Percentiles rank a stretch among this genome's conserved stretches.
These are phyloP conservation scores for Lepus timidus DNA, from an alignment of 2,113 vertebrate species.

Conservation along the genomic window DNA sequence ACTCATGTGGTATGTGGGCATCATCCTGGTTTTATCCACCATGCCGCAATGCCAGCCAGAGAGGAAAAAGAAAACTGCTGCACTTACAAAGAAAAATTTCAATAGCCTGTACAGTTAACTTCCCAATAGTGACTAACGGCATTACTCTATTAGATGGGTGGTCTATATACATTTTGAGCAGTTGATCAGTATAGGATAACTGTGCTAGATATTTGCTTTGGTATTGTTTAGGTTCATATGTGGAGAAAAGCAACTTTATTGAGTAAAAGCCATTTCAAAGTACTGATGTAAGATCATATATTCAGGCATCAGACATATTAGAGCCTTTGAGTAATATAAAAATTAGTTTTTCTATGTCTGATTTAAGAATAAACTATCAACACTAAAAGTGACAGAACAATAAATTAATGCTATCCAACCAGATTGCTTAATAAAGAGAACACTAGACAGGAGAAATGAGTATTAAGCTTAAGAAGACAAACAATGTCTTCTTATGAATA, in stretches of 20 bases:
- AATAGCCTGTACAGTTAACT: slow-evolving; percentile 19
- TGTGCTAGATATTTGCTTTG: neutral
- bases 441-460: neutral
- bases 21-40: too few relatives aligned
- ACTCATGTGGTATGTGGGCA: too few relatives aligned
- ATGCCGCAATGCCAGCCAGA: neutral
- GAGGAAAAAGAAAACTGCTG: neutral
- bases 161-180: slow-evolving; percentile 13
- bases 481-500: neutral
- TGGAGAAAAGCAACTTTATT: neutral
- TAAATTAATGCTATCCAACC: neutral
- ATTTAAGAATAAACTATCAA: slow-evolving; percentile 48
- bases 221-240: neutral
- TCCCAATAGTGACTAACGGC: neutral
- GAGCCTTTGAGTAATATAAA: slow-evolving; percentile 6
- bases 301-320: neutral
- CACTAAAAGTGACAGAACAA: slow-evolving; percentile 34
- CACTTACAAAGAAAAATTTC: slow-evolving; percentile 21
- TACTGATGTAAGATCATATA: slow-evolving; percentile 31
- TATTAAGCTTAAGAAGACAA: slow-evolving; percentile 35
- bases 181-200: neutral
- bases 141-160: neutral
- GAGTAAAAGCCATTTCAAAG: slow-evolving; percentile 51
- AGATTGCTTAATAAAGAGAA: neutral
- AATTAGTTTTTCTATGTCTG: slow-evolving; percentile 48